Evolutionary conservation across 2,113 vertebrate species (phyloP).

Genomic region (Dermatemys mawii): DNA sequence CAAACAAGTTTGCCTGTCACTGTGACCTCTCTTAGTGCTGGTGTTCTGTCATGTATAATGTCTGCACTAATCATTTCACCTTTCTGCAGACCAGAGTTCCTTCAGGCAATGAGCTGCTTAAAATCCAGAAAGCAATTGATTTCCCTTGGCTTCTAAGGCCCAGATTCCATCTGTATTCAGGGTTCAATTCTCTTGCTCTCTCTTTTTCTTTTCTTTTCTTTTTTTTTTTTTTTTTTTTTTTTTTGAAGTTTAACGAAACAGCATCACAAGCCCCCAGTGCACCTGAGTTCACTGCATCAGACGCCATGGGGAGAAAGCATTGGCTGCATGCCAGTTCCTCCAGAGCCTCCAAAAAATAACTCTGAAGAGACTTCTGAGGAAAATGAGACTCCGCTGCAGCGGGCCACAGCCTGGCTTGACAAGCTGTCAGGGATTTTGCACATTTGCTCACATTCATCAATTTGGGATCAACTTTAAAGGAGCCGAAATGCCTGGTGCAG

Average conservation of each 20-base stretch:
- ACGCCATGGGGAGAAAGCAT: background rate
- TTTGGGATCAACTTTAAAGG: background rate
- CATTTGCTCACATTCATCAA: background rate
- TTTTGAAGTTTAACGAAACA: conserved; percentile 36
- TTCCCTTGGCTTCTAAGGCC: background rate
- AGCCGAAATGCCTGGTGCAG: background rate
- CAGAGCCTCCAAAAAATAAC: background rate
- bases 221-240: too few relatives aligned
- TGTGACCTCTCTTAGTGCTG: fast-evolving
- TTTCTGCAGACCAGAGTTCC: background rate
- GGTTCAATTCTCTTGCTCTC: background rate
- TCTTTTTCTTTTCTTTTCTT: too few relatives aligned
- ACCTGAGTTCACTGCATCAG: background rate
- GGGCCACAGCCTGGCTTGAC: background rate
- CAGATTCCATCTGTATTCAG: fast-evolving
- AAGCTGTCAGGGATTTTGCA: background rate
- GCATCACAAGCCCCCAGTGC: conserved; percentile 30
- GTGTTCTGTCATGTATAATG: fast-evolving
- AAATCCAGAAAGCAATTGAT: background rate
- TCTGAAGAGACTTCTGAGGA: background rate
- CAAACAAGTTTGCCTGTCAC: background rate
- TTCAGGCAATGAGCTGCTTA: fast-evolving
- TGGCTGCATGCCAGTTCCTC: background rate
- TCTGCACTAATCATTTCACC: fast-evolving
- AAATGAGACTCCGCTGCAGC: conserved; percentile 23